Conservation (phyloP, 2,888 invertebrate species). For the Ophioninae sp. region DNA sequence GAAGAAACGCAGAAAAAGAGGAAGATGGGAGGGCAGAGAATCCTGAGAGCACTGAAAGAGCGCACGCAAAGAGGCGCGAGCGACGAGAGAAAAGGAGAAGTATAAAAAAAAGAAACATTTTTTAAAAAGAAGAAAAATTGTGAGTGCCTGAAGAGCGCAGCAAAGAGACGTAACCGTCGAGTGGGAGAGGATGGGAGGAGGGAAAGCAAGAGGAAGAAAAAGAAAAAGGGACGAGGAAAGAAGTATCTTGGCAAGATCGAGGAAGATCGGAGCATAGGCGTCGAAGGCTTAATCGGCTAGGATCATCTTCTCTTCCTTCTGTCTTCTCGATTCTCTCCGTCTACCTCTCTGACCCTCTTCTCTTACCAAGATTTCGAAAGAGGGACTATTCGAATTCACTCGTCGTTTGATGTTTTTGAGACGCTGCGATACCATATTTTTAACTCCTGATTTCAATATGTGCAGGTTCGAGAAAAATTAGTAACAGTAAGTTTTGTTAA, state of each 20-base stretch:
- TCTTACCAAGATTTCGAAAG: not conserved
- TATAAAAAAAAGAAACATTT: not conserved
- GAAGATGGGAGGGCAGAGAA: slow-evolving; percentile 49
- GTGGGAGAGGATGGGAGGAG: slow-evolving; percentile 49
- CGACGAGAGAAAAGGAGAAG: slow-evolving; percentile 64
- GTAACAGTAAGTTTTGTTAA: no score
- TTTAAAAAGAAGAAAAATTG: slow-evolving; percentile 36
- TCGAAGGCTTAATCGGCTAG: slow-evolving; percentile 70
- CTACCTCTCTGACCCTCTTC: not conserved
- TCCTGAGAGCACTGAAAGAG: slow-evolving; percentile 54
- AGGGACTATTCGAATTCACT: no score
- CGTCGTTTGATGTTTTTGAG: no score
- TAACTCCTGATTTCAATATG: no score
- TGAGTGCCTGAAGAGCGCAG: slow-evolving; percentile 61
- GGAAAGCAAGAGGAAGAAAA: slow-evolving; percentile 44
- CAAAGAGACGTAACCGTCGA: slow-evolving; percentile 63
- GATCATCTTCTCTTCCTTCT: slow-evolving; percentile 41
- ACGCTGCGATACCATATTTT: no score
- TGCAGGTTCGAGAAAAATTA: no score
- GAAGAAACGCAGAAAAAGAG: slow-evolving; percentile 41
- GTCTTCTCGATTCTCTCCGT: no score
- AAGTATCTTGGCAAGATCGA: slow-evolving; percentile 28
- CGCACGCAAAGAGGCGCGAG: slow-evolving; percentile 60
- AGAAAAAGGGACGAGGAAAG: slow-evolving; percentile 29
- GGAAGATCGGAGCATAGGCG: slow-evolving; percentile 64